Conservation (phyloP, 2,888 invertebrate species). For the Ormyrus nitidulus region DNA sequence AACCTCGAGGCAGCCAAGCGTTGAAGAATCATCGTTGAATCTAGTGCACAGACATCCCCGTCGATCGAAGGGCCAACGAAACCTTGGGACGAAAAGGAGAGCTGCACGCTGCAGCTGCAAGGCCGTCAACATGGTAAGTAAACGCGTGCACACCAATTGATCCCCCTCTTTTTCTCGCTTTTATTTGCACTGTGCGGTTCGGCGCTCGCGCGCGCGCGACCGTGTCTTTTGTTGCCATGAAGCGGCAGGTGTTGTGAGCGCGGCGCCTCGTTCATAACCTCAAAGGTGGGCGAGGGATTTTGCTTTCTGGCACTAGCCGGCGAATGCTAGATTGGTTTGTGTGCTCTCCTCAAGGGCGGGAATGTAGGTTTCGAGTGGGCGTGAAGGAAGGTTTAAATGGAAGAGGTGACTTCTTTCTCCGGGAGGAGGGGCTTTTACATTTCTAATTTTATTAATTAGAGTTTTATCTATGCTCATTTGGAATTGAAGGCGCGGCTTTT, state of each 20-base stretch:
- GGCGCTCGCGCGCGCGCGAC: too few species aligned
- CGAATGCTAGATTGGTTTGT: not conserved
- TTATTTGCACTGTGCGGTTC: too few species aligned
- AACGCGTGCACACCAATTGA: not conserved
- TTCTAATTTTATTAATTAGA: too few species aligned
- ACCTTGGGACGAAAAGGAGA: not conserved
- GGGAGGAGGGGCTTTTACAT: too few species aligned
- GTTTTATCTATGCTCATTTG: too few species aligned
- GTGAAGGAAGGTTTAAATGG: not conserved
- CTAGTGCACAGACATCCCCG: not conserved
- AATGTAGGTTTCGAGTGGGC: conserved; percentile 11
- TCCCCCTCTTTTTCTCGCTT: too few species aligned
- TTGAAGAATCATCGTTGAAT: not conserved
- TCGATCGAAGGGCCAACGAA: not conserved
- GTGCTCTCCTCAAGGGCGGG: conserved; percentile 30
- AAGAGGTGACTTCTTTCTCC: not conserved
- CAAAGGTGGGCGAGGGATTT: conserved; percentile 6
- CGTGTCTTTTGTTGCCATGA: too few species aligned
- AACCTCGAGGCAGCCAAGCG: not conserved
- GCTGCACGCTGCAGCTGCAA: not conserved
- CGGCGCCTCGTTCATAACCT: conserved; percentile 35
- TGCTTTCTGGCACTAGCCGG: not conserved
- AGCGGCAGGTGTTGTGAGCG: not conserved
- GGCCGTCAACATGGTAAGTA: not conserved
- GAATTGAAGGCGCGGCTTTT: too few species aligned